phyloP scores from a whole-genome alignment of 92 coral and sea anemone species.

The Nematostella vectensis region DNA sequence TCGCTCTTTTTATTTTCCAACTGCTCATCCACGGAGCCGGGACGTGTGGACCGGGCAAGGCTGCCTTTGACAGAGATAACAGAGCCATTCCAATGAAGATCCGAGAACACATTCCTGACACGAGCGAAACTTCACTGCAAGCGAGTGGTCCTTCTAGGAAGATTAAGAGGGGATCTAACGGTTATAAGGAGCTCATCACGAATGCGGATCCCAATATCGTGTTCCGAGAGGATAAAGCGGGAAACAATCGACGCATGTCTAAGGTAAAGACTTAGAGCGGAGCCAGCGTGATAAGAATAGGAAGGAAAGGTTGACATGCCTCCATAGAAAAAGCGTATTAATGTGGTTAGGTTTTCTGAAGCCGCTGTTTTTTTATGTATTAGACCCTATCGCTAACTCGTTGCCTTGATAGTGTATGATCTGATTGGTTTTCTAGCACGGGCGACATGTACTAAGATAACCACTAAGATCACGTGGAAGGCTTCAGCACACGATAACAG shows the following conservation, averaged over 20 bases:
- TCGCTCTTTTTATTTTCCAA: conserved; percentile 8
- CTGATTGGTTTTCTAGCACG: too few relatives aligned
- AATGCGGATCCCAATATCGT: conserved; percentile 60
- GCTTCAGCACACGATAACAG: too few relatives aligned
- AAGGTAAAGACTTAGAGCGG: conserved; percentile 35
- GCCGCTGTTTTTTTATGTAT: too few relatives aligned
- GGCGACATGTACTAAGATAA: too few relatives aligned
- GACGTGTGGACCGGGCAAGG: conserved; percentile 48
- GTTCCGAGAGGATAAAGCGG: conserved; percentile 47
- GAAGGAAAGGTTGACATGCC: too few relatives aligned
- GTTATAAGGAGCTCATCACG: conserved; percentile 32
- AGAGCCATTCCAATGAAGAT: conserved; percentile 40
- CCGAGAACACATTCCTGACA: conserved; percentile 48
- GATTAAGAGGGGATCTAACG: conserved; percentile 43
- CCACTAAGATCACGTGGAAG: too few relatives aligned
- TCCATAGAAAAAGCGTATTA: too few relatives aligned
- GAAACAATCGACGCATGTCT: conserved; percentile 73
- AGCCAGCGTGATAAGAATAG: too few relatives aligned
- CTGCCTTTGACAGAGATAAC: not conserved
- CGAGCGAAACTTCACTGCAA: conserved; percentile 35
- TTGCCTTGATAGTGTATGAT: too few relatives aligned
- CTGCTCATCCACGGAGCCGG: conserved; percentile 13
- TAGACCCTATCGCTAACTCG: too few relatives aligned
- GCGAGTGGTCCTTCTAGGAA: conserved; percentile 64
- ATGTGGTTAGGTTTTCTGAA: too few relatives aligned